Percentiles rank a stretch among this genome's conserved stretches.
Evolutionary conservation across 2,797 vertebrate species (phyloP).

Genomic region (Anolis apletophallus): DNA sequence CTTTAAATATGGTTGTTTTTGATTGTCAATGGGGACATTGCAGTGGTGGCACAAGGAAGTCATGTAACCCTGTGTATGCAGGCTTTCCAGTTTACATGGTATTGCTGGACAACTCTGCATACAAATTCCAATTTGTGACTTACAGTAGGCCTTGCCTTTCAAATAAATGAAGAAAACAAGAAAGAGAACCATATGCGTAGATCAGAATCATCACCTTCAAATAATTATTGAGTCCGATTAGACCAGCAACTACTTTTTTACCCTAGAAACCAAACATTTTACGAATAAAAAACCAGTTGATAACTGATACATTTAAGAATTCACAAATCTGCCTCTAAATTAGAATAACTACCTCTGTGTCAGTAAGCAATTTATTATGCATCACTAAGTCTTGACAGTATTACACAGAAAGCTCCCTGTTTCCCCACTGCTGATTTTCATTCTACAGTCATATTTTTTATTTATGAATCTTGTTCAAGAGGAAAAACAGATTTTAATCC

Average conservation of each 20-base stretch:
- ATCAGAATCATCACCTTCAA: background rate
- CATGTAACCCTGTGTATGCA: background rate
- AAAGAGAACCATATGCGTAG: background rate
- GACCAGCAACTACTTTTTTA: background rate
- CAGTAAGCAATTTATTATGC: constrained; percentile 40
- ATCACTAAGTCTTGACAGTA: constrained; percentile 26
- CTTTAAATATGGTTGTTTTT: background rate
- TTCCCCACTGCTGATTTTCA: constrained; percentile 51
- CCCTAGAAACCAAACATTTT: background rate
- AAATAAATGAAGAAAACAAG: background rate
- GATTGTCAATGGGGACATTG: background rate
- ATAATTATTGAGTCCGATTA: background rate
- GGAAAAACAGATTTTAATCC: constrained; percentile 61
- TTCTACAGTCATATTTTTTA: constrained; percentile 60
- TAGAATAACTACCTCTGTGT: constrained; percentile 17
- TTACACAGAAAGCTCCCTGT: constrained; percentile 47
- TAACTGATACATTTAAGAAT: background rate
- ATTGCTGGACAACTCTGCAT: background rate
- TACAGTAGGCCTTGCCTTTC: background rate
- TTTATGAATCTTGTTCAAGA: constrained; percentile 63
- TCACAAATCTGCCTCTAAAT: constrained; percentile 14
- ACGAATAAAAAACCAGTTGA: background rate
- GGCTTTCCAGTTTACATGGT: background rate
- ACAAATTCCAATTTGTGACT: background rate
- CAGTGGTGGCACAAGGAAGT: background rate